Evolutionary conservation across 2,888 invertebrate genomes (phyloP), one percentile per base, ranked within the genome.

Genomic region (Mimachlamys varia): DNA sequence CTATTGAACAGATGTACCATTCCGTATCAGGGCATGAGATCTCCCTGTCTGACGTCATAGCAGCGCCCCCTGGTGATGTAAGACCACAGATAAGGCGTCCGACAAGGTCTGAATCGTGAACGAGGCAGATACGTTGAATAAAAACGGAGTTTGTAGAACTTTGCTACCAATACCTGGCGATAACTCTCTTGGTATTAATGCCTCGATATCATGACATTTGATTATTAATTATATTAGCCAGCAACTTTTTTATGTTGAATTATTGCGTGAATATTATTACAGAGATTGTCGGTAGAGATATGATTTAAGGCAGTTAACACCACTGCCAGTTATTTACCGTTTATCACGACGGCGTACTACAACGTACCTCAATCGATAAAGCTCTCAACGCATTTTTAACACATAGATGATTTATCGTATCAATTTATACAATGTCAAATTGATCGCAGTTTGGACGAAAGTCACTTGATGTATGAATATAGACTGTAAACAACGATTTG

Each of bases 51-150:
- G 76, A 76, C 76, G 76, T 76, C 76, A 76, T 10, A 76, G 33
- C 13, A 76, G 76, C 33, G 76, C 33, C 76, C 76, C 76, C 76
- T 76, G 5, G 76, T 76, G 76, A 33, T 76, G 76, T 76, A 76
- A 76, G 27, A 76, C 76, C 12, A 22, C 27, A 76, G 76, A 76
- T 76, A 76, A 33, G 76, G 0, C 15, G 33, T 4, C n/a, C 33
- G 33, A 27, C 33, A 4, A 76, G 76, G 76, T 15, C 76, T 62
- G 76, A 76, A 2, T 27, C 2, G 22, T 33, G 27, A 76, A 27
- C 12, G 22, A 76, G 33, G 22, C 76, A 76, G 76, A 76, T 33
- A n/a, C 22, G 12, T 76, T 10, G 5, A 27, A 33, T 27, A 13
- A 27, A 33, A 12, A 33, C 13, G 0, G 33, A 33, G 76, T 76